Percentiles rank a stretch among this genome's conserved stretches.
Evolutionary conservation across 1,140 invertebrate genomes (phyloP).

Genomic region (Platyscapa corneri): DNA sequence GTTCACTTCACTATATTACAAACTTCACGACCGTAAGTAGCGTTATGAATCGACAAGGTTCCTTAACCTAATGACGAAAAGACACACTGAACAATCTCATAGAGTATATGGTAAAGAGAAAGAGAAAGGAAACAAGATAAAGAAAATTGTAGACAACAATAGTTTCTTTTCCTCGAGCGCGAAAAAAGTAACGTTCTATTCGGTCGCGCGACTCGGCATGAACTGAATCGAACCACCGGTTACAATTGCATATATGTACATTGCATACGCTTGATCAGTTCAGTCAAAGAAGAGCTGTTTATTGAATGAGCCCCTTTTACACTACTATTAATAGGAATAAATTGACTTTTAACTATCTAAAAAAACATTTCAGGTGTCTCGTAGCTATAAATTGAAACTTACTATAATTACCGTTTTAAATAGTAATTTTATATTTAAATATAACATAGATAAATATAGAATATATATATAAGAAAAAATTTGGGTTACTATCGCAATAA

Average conservation of each 20-base stretch:
- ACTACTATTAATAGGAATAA: background rate
- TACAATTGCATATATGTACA: slow-evolving; percentile 53
- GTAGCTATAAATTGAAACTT: no score
- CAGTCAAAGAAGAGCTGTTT: background rate
- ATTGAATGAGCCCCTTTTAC: slow-evolving; percentile 4
- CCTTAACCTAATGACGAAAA: slow-evolving; percentile 31
- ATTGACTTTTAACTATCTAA: no score
- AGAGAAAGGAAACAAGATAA: background rate
- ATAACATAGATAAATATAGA: no score
- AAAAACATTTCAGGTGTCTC: background rate
- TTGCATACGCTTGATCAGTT: background rate
- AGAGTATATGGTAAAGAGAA: background rate
- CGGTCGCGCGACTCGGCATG: slow-evolving; percentile 50
- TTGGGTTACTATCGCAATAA: no score
- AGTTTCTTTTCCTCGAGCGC: background rate
- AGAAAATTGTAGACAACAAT: background rate
- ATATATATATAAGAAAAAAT: no score
- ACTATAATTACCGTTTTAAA: no score
- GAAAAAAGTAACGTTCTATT: background rate
- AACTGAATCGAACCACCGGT: slow-evolving; percentile 58
- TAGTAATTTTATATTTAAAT: no score
- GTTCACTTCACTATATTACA: background rate
- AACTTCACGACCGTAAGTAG: background rate
- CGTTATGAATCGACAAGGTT: background rate
- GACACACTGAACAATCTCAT: no score